These are phyloP conservation scores for Harpagifer antarcticus DNA, from an alignment of 2,797 vertebrate species.

Conservation along the genomic window DNA sequence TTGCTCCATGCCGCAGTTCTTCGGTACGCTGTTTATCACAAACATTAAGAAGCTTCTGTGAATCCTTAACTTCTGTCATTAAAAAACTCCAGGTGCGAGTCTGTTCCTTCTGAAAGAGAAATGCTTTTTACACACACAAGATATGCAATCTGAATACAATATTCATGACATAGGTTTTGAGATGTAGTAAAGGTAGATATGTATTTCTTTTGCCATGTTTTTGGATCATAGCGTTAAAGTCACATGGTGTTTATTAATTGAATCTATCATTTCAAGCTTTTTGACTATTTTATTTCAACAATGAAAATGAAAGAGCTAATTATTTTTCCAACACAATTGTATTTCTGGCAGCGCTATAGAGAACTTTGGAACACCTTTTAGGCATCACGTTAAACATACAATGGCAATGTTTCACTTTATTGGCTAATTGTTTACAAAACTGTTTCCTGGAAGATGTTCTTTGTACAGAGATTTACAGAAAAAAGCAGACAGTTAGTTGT, in stretches of 20 bases:
- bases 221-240: background rate
- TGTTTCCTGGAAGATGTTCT: background rate
- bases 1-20: background rate
- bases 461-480: background rate
- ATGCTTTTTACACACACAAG: background rate
- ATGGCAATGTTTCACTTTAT: background rate
- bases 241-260: background rate
- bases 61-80: constrained; percentile 8
- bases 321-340: background rate
- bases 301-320: background rate
- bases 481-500: background rate
- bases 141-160: constrained; percentile 36
- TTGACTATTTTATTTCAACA: background rate
- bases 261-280: background rate
- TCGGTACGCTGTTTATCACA: background rate
- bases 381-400: too few species aligned
- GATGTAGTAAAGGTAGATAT: constrained; percentile 41
- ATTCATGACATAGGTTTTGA: constrained; percentile 10
- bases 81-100: background rate
- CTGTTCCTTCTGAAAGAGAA: background rate
- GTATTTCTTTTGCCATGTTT: background rate
- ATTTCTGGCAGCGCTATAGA: background rate
- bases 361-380: background rate
- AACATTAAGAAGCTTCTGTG: background rate
- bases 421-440: background rate